Conservation (phyloP, 2,888 invertebrate genomes). For the Melanchra persicariae region DNA sequence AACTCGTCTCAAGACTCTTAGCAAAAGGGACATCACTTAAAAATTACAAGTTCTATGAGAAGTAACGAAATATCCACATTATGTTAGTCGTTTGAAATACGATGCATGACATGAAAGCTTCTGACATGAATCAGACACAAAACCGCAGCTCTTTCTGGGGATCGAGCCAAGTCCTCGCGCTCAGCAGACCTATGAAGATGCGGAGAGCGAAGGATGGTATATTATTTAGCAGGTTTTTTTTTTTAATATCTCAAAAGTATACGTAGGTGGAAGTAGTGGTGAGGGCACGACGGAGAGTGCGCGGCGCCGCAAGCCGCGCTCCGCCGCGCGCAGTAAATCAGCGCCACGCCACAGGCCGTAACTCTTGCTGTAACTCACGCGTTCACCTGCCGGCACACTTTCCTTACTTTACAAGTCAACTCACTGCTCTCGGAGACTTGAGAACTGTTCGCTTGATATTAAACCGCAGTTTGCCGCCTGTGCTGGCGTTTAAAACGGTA, state of each 20-base stretch:
- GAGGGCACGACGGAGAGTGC: background rate
- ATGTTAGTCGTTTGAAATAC: too few relatives aligned
- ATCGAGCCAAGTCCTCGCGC: background rate
- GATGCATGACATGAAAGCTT: too few relatives aligned
- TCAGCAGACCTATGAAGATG: too few relatives aligned
- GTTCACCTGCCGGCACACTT: conserved; percentile 37
- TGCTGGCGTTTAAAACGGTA: background rate
- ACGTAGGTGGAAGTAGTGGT: conserved; percentile 1
- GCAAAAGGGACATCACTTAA: too few relatives aligned
- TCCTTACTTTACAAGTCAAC: conserved; percentile 42
- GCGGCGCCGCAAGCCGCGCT: conserved; percentile 33
- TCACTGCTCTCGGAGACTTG: conserved; percentile 29
- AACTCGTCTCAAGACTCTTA: background rate
- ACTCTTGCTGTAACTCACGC: conserved; percentile 34
- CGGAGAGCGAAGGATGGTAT: background rate
- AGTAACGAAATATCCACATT: too few relatives aligned
- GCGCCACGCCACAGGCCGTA: conserved; percentile 51
- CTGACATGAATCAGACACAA: too few relatives aligned
- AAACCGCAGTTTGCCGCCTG: conserved; percentile 5
- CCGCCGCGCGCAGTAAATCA: conserved; percentile 28
- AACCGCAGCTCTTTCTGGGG: too few relatives aligned
- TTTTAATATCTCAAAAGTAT: background rate
- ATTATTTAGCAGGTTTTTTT: conserved; percentile 3
- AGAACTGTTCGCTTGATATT: conserved; percentile 9
- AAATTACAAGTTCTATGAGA: background rate